Evolutionary conservation across 1,140 invertebrate genomes (phyloP), one percentile per base, ranked within the genome.

Genomic region (Drosophila rhopaloa): DNA sequence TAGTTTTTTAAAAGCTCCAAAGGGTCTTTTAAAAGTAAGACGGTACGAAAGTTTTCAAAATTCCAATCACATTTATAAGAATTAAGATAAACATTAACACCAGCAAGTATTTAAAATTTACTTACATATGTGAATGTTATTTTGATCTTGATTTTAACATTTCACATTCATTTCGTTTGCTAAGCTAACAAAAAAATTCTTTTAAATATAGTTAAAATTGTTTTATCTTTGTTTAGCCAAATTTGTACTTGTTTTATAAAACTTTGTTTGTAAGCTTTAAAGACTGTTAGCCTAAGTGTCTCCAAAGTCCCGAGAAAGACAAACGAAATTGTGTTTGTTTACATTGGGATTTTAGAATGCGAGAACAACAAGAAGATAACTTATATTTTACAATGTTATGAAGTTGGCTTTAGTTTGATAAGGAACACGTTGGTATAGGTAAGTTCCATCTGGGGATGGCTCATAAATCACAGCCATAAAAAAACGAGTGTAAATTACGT

Each of bases 351-450:
- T 56, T 56, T 3, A 4, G n/a, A 38, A 57, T 37, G 19, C 37
- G 43, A 57, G 37, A 68, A 57, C 27, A 70, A 71, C 51, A 70
- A 44, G 29, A 50, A 48, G 67, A 71, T 71, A 68, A 55, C 44
- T 37, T 50, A 11, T 71, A 37, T 71, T 50, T 71, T 50, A 48
- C 27, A 35, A 70, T 48, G 44, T 9, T 71, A 37, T 43, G 13
- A 71, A 58, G 65, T 43, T 43, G 37, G 4, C 41, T 48, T 11
- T n/a, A 56, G 67, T 3, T 32, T 57, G 65, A 70, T 57, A 58
- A 70, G 16, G 29, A 41, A 48, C 37, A 58, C 27, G 2, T 71
- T 71, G 67, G 67, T 71, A 70, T 71, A 71, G 67, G 67, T 71
- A 71, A 71, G 67, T 71, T 68, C 37, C 51, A 71, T 68, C 8